phyloP scores from a whole-genome alignment of 1,140 invertebrate genomes.

The Halyomorpha halys region DNA sequence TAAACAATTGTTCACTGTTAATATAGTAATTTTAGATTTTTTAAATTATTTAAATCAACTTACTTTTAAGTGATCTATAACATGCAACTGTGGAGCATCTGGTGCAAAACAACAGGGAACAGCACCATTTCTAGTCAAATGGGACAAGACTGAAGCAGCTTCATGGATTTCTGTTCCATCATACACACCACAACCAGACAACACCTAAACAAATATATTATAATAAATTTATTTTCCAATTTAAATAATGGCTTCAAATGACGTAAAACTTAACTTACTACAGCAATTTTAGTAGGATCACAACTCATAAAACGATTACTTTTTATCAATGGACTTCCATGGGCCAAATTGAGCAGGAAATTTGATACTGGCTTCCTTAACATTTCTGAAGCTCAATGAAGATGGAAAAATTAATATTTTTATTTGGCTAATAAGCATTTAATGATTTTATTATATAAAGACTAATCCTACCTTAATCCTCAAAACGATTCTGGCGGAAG shows the following conservation, averaged over 20 bases:
- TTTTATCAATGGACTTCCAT: no score
- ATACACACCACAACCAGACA: constrained; percentile 49
- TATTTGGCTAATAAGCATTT: no score
- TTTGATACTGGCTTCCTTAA: no score
- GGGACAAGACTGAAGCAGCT: constrained; percentile 43
- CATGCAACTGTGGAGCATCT: constrained; percentile 42
- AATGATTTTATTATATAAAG: no score
- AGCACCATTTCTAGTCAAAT: constrained; percentile 41
- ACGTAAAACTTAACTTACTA: not conserved
- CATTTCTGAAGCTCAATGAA: no score
- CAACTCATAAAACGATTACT: no score
- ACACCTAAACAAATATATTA: constrained; percentile 35
- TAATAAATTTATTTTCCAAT: not conserved
- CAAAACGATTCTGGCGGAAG: no score
- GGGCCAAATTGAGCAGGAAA: no score
- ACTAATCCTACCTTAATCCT: no score
- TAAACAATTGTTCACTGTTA: not conserved
- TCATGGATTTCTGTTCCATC: constrained; percentile 53
- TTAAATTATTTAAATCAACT: constrained; percentile 16
- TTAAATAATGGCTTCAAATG: not conserved
- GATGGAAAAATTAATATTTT: no score
- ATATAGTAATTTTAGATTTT: not conserved
- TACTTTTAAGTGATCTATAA: constrained; percentile 45
- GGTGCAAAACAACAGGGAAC: constrained; percentile 48
- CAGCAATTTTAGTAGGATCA: not conserved